These are phyloP conservation scores for Syritta pipiens DNA, from an alignment of 2,888 invertebrate genomes.

Conservation along the genomic window DNA sequence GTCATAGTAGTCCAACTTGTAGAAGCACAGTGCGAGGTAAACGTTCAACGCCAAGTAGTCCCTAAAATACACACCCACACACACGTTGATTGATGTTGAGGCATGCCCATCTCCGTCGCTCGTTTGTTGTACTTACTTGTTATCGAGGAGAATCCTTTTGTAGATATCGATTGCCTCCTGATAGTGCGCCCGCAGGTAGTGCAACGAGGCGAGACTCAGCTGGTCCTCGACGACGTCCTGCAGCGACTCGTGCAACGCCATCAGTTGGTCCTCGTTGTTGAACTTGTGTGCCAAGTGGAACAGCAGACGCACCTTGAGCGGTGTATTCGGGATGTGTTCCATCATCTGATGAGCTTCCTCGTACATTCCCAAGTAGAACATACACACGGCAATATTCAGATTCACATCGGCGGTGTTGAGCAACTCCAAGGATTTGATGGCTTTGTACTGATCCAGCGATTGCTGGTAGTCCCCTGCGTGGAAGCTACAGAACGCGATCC, in stretches of 20 bases:
- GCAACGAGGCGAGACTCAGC: conserved; percentile 95
- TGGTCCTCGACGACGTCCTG: conserved; percentile 96
- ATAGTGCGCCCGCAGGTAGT: conserved; percentile 97
- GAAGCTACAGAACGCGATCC: conserved; percentile 97
- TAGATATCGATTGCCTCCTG: conserved; percentile 99
- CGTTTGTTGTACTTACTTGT: conserved; percentile 83
- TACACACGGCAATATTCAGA: conserved; percentile 94
- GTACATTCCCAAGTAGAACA: conserved; percentile 91
- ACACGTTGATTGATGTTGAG: background rate
- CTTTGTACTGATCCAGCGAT: conserved; percentile 86
- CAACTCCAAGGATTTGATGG: conserved; percentile 80
- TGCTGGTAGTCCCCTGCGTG: conserved; percentile 96
- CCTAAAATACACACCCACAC: conserved; percentile 79
- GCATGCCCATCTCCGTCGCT: background rate
- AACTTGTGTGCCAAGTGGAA: conserved; percentile 97
- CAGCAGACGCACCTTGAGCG: conserved; percentile 87
- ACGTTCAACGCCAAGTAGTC: conserved; percentile 96
- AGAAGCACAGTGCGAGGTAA: conserved; percentile 98
- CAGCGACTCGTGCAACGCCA: conserved; percentile 90
- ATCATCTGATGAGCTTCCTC: conserved; percentile 84
- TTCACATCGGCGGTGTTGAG: conserved; percentile 82
- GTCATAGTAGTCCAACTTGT: conserved; percentile 98
- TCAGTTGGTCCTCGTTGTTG: conserved; percentile 90
- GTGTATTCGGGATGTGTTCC: conserved; percentile 84
- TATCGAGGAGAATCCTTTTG: conserved; percentile 93